phyloP scores from a whole-genome alignment of 2,113 vertebrate genomes.

The Lepisosteus oculatus region DNA sequence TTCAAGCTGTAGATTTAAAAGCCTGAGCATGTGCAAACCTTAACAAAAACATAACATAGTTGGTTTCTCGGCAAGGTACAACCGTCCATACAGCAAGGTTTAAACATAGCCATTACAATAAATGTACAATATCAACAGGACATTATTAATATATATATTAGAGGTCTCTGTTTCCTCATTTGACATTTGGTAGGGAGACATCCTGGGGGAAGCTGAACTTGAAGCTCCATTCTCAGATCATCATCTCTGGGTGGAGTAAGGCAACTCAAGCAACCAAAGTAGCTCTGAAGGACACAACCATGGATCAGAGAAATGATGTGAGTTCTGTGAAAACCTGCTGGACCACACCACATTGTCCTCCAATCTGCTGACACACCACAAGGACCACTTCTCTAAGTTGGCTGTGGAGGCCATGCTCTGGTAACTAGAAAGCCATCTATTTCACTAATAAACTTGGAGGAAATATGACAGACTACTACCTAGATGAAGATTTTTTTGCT shows the following conservation, averaged over 20 bases:
- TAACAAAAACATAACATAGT: too few species aligned
- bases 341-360: conserved; percentile 96
- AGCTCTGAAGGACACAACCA: conserved; percentile 78
- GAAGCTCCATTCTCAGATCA: conserved; percentile 97
- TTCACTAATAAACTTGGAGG: conserved; percentile 96
- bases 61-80: too few species aligned
- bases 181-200: too few species aligned
- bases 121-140: too few species aligned
- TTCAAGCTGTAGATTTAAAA: too few species aligned
- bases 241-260: conserved; percentile 95
- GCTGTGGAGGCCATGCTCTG: conserved; percentile 91
- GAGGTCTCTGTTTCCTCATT: too few species aligned
- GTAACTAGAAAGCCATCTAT: conserved; percentile 96
- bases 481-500: conserved; percentile 93
- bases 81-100: too few species aligned
- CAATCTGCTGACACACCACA: conserved; percentile 95
- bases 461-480: conserved; percentile 90
- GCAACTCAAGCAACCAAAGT: conserved; percentile 86
- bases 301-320: conserved; percentile 86
- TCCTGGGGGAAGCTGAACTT: conserved; percentile 81
- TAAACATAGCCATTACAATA: too few species aligned
- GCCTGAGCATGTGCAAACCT: too few species aligned
- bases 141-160: too few species aligned
- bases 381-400: conserved; percentile 85
- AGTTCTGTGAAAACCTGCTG: conserved; percentile 86